Conservation (phyloP, 2,888 invertebrate genomes). For the Diabrotica balteata region DNA sequence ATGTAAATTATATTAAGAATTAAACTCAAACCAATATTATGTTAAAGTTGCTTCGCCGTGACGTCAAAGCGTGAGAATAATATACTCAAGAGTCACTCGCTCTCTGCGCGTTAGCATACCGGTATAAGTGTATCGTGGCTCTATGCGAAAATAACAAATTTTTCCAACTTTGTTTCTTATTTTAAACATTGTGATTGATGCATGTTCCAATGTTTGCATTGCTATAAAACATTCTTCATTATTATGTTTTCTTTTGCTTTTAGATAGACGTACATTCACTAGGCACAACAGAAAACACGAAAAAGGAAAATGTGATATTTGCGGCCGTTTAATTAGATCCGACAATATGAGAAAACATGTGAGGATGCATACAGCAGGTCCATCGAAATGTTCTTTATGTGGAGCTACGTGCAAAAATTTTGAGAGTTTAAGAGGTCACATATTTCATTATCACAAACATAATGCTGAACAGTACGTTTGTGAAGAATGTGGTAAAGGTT, state of each 20-base stretch:
- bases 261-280: constrained; percentile 21
- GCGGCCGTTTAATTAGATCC: constrained; percentile 42
- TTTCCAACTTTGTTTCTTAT: too few relatives aligned
- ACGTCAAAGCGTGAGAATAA: too few relatives aligned
- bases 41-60: too few relatives aligned
- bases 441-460: constrained; percentile 51
- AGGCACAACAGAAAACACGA: constrained; percentile 46
- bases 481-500: constrained; percentile 50
- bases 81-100: too few relatives aligned
- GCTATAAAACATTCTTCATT: too few relatives aligned
- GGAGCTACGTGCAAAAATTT: constrained; percentile 52
- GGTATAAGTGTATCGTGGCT: too few relatives aligned
- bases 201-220: too few relatives aligned
- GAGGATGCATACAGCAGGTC: constrained; percentile 45
- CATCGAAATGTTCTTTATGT: constrained; percentile 49
- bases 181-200: too few relatives aligned
- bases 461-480: constrained; percentile 48
- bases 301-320: constrained; percentile 47
- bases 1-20: too few relatives aligned
- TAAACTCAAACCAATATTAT: too few relatives aligned
- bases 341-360: constrained; percentile 49
- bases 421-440: constrained; percentile 52
- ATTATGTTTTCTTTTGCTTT: background rate
- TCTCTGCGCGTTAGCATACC: too few relatives aligned
- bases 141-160: too few relatives aligned